A percentile compares a stretch with the other conserved stretches of the same genome.
Conservation (phyloP, 2,888 invertebrate species). For the Apomyelois bistriatella region DNA sequence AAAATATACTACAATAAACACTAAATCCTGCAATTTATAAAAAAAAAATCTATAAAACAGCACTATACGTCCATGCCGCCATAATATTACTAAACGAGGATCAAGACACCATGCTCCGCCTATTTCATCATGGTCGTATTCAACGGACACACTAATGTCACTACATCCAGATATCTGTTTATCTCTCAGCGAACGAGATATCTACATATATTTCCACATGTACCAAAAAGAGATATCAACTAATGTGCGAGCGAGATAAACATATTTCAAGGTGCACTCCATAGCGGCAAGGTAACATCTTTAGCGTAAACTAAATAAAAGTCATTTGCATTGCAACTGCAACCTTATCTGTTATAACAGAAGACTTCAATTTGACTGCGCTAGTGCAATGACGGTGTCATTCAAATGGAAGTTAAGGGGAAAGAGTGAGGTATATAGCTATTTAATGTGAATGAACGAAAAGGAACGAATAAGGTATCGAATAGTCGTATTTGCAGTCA, state of each 20-base stretch:
- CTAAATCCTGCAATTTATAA: conserved; percentile 22
- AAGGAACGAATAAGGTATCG: conserved; percentile 44
- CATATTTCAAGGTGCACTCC: conserved; percentile 65
- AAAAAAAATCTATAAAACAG: conserved; percentile 31
- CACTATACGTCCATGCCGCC: conserved; percentile 29
- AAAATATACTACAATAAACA: neutral
- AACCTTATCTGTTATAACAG: conserved; percentile 52
- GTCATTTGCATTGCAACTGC: conserved; percentile 65
- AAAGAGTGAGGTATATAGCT: conserved; percentile 46
- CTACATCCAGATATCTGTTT: conserved; percentile 66
- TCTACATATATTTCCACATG: conserved; percentile 69
- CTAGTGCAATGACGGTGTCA: conserved; percentile 41
- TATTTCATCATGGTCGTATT: conserved; percentile 75
- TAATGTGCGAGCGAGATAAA: conserved; percentile 62
- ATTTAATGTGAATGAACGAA: conserved; percentile 42
- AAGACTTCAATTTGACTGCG: conserved; percentile 60
- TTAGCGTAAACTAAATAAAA: conserved; percentile 45
- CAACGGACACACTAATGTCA: conserved; percentile 55
- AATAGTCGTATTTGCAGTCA: conserved; percentile 57
- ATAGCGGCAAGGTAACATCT: conserved; percentile 50
- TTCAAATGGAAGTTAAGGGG: conserved; percentile 39
- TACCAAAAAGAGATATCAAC: conserved; percentile 64
- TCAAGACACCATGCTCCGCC: conserved; percentile 59
- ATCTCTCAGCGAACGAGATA: conserved; percentile 73
- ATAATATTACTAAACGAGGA: conserved; percentile 42